Percentiles rank a stretch among this genome's conserved stretches.
Conservation (phyloP, 1,140 invertebrate species). For the Orchestia grillus region DNA sequence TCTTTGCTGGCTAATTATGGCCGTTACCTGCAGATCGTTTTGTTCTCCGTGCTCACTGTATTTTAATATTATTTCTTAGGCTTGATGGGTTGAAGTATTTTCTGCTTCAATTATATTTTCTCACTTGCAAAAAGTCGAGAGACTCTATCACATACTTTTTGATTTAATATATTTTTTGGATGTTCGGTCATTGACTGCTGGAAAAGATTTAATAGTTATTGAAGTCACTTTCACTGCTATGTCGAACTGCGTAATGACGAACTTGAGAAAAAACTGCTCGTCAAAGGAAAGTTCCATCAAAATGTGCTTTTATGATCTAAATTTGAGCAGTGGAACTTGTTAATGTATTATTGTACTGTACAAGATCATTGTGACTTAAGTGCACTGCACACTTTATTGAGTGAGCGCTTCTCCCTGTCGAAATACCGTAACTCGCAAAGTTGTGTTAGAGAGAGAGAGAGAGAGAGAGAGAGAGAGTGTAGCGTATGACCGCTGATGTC, state of each 20-base stretch:
- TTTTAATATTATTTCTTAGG: not conserved
- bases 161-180: not conserved
- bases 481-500: not conserved
- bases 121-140: not conserved
- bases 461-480: too few species aligned
- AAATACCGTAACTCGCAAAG: not conserved
- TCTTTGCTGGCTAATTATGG: not conserved
- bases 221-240: not conserved
- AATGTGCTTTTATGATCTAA: not conserved
- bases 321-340: not conserved
- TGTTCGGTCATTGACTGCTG: too few species aligned
- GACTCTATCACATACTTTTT: not conserved
- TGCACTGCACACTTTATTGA: too few species aligned
- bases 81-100: not conserved
- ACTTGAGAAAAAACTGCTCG: not conserved
- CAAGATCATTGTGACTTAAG: not conserved
- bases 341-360: too few species aligned
- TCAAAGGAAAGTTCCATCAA: too few species aligned
- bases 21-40: not conserved
- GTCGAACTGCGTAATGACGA: not conserved
- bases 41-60: not conserved
- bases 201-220: not conserved
- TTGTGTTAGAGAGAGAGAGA: not conserved
- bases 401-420: too few species aligned
- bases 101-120: not conserved